A percentile compares a stretch with the other conserved stretches of the same genome.
Conservation (phyloP, 2,113 vertebrate genomes). For the Epinephelus cyanopodus region DNA sequence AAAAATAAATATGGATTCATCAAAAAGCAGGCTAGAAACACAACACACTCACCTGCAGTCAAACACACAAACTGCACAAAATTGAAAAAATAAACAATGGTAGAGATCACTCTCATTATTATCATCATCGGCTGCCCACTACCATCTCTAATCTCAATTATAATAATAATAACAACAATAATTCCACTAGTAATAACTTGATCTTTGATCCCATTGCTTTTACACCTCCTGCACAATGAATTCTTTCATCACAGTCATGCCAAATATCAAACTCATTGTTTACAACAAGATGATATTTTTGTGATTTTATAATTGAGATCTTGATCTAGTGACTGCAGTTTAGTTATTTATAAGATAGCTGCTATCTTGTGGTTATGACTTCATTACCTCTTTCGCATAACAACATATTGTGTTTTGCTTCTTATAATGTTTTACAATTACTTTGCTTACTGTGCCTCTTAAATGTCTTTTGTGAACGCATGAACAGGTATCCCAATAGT, state of each 20-base stretch:
- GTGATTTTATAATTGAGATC: background rate
- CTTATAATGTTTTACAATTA: background rate
- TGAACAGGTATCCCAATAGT: background rate
- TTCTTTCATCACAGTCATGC: background rate
- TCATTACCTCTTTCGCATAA: slow-evolving; percentile 1
- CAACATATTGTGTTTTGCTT: background rate
- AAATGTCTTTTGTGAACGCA: background rate
- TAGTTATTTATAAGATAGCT: background rate
- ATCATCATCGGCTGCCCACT: background rate
- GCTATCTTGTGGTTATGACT: background rate
- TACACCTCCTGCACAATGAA: slow-evolving; percentile 3
- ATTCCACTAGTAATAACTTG: background rate
- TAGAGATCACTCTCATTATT: background rate
- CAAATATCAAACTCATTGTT: slow-evolving; percentile 7
- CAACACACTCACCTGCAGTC: slow-evolving; percentile 27
- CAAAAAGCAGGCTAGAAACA: background rate
- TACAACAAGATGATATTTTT: background rate
- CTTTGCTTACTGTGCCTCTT: background rate
- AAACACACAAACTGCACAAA: slow-evolving; percentile 18
- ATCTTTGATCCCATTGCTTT: background rate
- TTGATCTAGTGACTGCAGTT: background rate
- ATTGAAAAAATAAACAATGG: slow-evolving; percentile 23
- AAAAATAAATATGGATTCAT: slow-evolving; percentile 46
- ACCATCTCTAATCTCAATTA: background rate
- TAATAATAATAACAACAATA: slow-evolving; percentile 5